Evolutionary conservation across 2,888 invertebrate species (phyloP).

Genomic region (Tachystola acroxantha): DNA sequence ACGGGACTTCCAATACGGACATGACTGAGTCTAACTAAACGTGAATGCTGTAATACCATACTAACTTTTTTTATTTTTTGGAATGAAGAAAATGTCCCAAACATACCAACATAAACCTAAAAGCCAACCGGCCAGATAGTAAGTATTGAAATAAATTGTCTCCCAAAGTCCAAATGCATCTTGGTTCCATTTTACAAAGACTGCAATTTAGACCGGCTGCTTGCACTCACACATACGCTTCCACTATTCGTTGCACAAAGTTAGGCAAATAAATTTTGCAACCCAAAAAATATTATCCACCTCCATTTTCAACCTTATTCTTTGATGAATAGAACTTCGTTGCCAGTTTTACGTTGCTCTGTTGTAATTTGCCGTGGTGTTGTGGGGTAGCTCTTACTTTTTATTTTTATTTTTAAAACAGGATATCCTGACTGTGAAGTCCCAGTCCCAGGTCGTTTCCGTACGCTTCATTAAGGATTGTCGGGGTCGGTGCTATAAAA

Average conservation of each 20-base stretch:
- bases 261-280: neutral
- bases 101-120: too few species aligned
- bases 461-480: conserved; percentile 55
- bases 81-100: too few species aligned
- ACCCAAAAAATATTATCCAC: conserved; percentile 3
- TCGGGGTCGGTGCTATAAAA: conserved; percentile 47
- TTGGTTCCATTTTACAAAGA: neutral
- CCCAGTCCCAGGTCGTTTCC: conserved; percentile 43
- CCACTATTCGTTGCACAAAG: neutral
- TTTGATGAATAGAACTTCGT: neutral
- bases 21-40: too few species aligned
- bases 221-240: conserved; percentile 10
- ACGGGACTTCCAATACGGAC: too few species aligned
- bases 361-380: conserved; percentile 40
- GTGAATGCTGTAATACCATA: too few species aligned
- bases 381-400: conserved; percentile 66
- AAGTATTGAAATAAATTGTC: neutral
- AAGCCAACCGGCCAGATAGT: neutral
- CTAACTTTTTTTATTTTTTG: too few species aligned
- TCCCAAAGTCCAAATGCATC: conserved; percentile 17
- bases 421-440: conserved; percentile 65
- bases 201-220: conserved; percentile 2
- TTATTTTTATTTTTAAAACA: conserved; percentile 46
- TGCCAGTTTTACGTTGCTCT: neutral
- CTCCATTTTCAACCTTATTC: conserved; percentile 26